These are phyloP conservation scores for Margarornis squamiger DNA, from an alignment of 2,797 vertebrate genomes.

Conservation along the genomic window DNA sequence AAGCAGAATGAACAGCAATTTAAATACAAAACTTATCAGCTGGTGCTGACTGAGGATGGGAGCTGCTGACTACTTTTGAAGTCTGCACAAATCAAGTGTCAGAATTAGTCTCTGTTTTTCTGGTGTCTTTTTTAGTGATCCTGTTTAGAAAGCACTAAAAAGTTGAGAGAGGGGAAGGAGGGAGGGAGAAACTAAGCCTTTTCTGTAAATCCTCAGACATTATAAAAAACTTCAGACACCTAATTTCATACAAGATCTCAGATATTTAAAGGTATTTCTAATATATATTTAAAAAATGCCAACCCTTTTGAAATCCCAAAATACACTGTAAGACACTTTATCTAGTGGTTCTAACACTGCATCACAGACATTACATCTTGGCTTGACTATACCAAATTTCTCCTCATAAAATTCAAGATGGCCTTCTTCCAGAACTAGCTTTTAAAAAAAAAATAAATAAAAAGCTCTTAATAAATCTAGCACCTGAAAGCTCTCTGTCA, in stretches of 20 bases:
- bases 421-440: slow-evolving; percentile 1
- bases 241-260: background rate
- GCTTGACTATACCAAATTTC: background rate
- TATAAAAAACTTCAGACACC: background rate
- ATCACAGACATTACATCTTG: slow-evolving; percentile 12
- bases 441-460: background rate
- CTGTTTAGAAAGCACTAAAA: background rate
- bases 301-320: background rate
- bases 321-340: background rate
- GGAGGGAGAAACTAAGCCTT: background rate
- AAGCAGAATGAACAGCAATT: background rate
- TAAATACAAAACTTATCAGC: background rate
- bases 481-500: slow-evolving; percentile 12
- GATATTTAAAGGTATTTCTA: background rate
- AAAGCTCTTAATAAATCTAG: background rate
- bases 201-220: background rate
- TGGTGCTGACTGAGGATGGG: background rate
- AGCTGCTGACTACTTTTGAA: background rate
- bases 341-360: background rate
- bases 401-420: slow-evolving; percentile 38
- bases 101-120: background rate
- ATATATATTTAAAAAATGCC: background rate
- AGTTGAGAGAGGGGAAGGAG: accelerated
- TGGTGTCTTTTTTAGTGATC: background rate
- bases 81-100: background rate